A percentile compares a stretch with the other conserved stretches of the same genome.
Conservation (phyloP, 2,797 vertebrate species). For the Poecilia velifera region DNA sequence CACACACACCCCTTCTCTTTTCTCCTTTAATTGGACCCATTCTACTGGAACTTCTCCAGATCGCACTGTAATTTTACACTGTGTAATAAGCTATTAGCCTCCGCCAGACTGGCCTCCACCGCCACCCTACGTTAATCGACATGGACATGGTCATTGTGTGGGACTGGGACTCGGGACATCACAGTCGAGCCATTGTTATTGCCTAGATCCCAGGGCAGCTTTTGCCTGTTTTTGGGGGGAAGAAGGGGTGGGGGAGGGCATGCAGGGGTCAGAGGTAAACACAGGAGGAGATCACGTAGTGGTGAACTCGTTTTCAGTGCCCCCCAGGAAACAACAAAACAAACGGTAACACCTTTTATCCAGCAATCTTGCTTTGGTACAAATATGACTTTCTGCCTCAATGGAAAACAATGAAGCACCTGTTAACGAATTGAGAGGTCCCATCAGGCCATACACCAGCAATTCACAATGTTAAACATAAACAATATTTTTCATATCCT, state of each 20-base stretch:
- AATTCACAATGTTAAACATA: background rate
- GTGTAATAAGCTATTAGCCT: constrained; percentile 94
- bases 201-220: constrained; percentile 59
- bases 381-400: constrained; percentile 75
- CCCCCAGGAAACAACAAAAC: constrained; percentile 72
- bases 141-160: constrained; percentile 90
- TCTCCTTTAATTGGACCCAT: constrained; percentile 91
- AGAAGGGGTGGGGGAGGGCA: background rate
- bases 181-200: constrained; percentile 86
- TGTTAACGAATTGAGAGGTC: constrained; percentile 7
- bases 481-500: background rate
- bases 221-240: constrained; percentile 65
- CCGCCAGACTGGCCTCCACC: constrained; percentile 78
- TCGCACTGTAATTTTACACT: constrained; percentile 88
- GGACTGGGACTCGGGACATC: constrained; percentile 76
- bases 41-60: constrained; percentile 82
- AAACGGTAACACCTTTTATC: constrained; percentile 78
- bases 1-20: constrained; percentile 49
- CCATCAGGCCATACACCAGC: background rate
- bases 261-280: constrained; percentile 33
- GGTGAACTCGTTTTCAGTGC: constrained; percentile 55
- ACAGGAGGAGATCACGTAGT: constrained; percentile 60
- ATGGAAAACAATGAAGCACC: constrained; percentile 36
- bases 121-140: constrained; percentile 88
- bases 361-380: constrained; percentile 67